Conservation (phyloP, 1,140 invertebrate species). For the Dendrolimus kikuchii region DNA sequence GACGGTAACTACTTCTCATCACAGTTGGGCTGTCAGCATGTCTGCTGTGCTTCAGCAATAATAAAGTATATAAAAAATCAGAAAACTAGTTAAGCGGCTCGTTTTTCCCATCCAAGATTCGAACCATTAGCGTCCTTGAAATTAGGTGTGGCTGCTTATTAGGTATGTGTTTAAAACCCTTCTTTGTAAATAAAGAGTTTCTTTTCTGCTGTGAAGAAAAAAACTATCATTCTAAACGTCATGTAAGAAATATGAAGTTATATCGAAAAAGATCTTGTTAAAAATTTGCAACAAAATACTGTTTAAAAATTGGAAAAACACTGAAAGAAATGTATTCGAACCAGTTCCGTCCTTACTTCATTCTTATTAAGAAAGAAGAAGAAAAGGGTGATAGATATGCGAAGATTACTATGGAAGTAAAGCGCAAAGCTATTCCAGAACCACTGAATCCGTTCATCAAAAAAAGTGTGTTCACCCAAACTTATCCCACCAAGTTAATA, state of each 20-base stretch:
- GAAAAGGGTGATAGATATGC: constrained; percentile 59
- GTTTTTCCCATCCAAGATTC: too few species aligned
- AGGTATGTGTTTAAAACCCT: too few species aligned
- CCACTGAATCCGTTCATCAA: constrained; percentile 49
- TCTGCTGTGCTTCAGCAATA: too few species aligned
- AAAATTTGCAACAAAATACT: not conserved
- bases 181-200: too few species aligned
- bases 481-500: constrained; percentile 48
- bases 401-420: constrained; percentile 57
- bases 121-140: too few species aligned
- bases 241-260: not conserved
- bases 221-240: too few species aligned
- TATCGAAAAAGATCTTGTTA: not conserved
- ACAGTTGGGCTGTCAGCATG: too few species aligned
- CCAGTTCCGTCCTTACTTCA: constrained; percentile 54
- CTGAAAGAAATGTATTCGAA: constrained; percentile 42
- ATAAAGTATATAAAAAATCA: too few species aligned
- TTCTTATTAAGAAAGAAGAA: constrained; percentile 51
- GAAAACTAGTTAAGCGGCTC: too few species aligned
- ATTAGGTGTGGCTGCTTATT: too few species aligned
- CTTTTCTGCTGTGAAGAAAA: too few species aligned
- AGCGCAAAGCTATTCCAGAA: constrained; percentile 31
- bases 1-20: too few species aligned
- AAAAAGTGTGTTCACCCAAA: constrained; percentile 52
- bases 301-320: constrained; percentile 6